Evolutionary conservation across 2,888 invertebrate genomes (phyloP).

Genomic region (Dynastes tityus): DNA sequence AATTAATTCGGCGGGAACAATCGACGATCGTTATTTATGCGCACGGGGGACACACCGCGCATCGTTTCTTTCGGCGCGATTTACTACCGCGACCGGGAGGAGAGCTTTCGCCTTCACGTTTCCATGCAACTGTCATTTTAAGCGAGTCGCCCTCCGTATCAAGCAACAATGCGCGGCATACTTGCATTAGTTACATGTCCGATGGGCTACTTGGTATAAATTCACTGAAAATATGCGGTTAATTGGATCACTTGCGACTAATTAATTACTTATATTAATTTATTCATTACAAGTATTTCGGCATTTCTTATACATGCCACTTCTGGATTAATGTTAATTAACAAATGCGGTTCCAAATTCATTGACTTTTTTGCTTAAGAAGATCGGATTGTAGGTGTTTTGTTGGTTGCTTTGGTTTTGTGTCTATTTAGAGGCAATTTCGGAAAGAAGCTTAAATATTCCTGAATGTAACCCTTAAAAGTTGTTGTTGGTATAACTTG

Average conservation of each 20-base stretch:
- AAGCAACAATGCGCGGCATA: constrained; percentile 20
- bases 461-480: too few species aligned
- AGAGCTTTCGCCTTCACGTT: constrained; percentile 32
- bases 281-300: constrained; percentile 9
- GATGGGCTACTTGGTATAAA: constrained; percentile 23
- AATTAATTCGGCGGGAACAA: constrained; percentile 48
- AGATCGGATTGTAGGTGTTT: background rate
- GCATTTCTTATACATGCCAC: constrained; percentile 1
- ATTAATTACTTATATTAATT: constrained; percentile 28
- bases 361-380: background rate
- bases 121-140: constrained; percentile 44
- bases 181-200: constrained; percentile 9
- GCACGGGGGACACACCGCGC: constrained; percentile 34
- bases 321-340: background rate
- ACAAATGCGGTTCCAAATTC: background rate
- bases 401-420: too few species aligned
- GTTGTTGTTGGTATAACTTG: too few species aligned
- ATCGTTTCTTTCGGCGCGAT: constrained; percentile 30
- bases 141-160: constrained; percentile 11
- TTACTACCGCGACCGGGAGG: constrained; percentile 27
- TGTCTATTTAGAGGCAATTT: too few species aligned
- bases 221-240: constrained; percentile 28
- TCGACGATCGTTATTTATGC: constrained; percentile 46
- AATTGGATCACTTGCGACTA: constrained; percentile 24
- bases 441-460: too few species aligned